Evolutionary conservation across 1,140 invertebrate species (phyloP), one percentile per base, ranked within the genome.

Genomic region (Drosophila erecta): DNA sequence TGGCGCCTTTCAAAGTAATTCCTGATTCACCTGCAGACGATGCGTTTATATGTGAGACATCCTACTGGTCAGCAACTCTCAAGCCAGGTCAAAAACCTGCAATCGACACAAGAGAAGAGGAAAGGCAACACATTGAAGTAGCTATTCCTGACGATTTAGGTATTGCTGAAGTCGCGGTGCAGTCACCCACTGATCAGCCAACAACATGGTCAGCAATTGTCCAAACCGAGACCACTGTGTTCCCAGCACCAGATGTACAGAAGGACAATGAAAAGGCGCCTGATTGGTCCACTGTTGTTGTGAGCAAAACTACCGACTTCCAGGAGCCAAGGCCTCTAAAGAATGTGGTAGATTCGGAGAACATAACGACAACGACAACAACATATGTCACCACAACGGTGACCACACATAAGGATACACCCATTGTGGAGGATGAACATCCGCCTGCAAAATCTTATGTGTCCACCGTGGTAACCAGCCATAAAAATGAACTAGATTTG

Each of bases 191-290:
- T n/a, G 86, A 89, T 56, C 90, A 90, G 47, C 90, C 90, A 33
- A 91, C 90, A 54, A 91, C 90, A 2, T 91, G 90, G 90, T 90
- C 90, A n/a, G 86, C 90, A n/a, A 78, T 90, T 14, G 77, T 90
- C 20, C 84, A 92, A 72, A 92, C 90, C 11, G 84, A 91, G 55
- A 59, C 76, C 6, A 91, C 73, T 10, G 59, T 89, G 4, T 91
- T 91, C 67, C 69, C 75, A n/a, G 40, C 79, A 37, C 30, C 75
- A 20, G 60, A 49, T 11, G 38, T 41, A 38, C 57, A 57, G 7
- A 53, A 74, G 14, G 49, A 43, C 8, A n/a, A 47, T 3, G 20
- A 59, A 0, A n/a, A 49, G 4, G 22, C 43, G 5, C 84, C 83
- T 2, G 72, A 61, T 35, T 91, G 90, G 90, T 91, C 90, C 2